Evolutionary conservation across 2,113 vertebrate genomes (phyloP), one percentile per base, ranked within the genome.

Genomic region (Erythrocercus mccallii): DNA sequence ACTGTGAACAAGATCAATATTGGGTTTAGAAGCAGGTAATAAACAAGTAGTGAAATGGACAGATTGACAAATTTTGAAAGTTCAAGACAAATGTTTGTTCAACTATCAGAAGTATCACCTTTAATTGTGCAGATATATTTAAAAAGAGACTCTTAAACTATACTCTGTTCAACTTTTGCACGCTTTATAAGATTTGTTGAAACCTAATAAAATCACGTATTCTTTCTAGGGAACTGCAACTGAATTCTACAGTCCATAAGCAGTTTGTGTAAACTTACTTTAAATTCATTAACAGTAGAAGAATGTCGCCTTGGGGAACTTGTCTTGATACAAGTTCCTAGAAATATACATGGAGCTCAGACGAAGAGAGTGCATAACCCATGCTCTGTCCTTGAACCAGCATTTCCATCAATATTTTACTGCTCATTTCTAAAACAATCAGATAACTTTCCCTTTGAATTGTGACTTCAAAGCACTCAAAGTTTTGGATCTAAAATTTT

Each of bases 391-490:
- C 72, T 57, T 92, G 85, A 95, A 90, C 71, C 50, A 82, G 33
- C 15, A 47, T 38, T 77, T 57, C 53, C 66, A 86, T 38, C 62
- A 83, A 20, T 86, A 69, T 86, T 93, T 80, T 92, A 82, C 42
- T 73, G 31, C 23, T 48, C 11, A 42, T 79, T 56, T 77, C 27
- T 78, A 71, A 92, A 94, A 91, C 62, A 69, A 76, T 61, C 50
- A 64, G 89, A 86, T 77, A 95, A 79, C 30, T 80, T 72, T 80
- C 54, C 47, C 54, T 95, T 91, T 94, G 84, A 94, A 82, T 92
- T 71, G 24, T 12, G 20, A 89, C 91, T 94, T 96, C 84, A 97
- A 95, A 92, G 83, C 18, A 95, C 65, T 50, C 37, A 53, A 30
- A 76, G 20, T 58, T 90, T 85, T 92, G 58, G 54, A 87, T 85